A percentile compares a stretch with the other conserved stretches of the same genome.
Conservation (phyloP, 1,140 invertebrate genomes). For the Plutomurus gul region DNA sequence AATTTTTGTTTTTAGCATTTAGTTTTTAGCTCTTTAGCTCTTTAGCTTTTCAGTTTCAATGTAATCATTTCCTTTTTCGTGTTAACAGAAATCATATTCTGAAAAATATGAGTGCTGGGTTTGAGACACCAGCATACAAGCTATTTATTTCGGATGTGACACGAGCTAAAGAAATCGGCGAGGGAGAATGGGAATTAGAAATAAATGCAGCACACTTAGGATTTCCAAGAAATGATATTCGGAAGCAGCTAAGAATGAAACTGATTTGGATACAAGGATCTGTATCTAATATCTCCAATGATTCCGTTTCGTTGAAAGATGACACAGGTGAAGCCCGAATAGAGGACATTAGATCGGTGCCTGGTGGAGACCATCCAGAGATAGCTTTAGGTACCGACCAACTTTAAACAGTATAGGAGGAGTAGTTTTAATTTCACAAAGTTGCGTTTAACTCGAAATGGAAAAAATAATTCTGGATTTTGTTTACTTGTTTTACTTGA, state of each 20-base stretch:
- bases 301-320: not conserved
- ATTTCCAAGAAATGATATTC: not conserved
- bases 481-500: not conserved
- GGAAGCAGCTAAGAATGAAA: not conserved
- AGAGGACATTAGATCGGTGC: not conserved
- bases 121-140: constrained; percentile 28
- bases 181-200: not conserved
- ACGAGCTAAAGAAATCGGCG: not conserved
- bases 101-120: not conserved
- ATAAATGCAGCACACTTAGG: not conserved
- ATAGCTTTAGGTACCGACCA: not conserved
- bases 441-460: too few relatives aligned
- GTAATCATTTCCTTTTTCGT: too few relatives aligned
- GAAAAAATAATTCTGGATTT: not conserved
- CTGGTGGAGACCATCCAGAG: constrained; percentile 7
- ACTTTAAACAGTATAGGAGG: too few relatives aligned
- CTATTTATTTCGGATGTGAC: constrained; percentile 13
- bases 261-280: constrained; percentile 34
- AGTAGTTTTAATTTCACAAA: too few relatives aligned
- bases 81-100: too few relatives aligned
- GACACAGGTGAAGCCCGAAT: not conserved
- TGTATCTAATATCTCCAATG: not conserved
- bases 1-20: too few relatives aligned
- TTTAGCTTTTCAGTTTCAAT: too few relatives aligned
- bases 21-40: too few relatives aligned